A percentile compares a stretch with the other conserved stretches of the same genome.
Conservation (phyloP, 1,140 invertebrate species). For the Ephestia elutella region DNA sequence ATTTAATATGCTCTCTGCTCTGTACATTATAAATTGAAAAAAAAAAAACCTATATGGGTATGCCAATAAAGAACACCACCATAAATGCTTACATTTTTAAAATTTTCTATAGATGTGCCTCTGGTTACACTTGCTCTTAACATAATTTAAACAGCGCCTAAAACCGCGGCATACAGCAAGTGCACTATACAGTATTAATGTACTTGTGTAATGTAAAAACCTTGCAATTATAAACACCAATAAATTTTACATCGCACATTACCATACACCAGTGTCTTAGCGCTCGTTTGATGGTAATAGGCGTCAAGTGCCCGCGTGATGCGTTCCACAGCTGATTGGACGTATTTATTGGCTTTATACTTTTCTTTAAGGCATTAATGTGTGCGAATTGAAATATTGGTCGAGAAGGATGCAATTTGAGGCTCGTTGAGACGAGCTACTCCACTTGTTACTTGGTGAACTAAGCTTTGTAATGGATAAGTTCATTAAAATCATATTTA, state of each 20-base stretch:
- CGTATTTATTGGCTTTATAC: slow-evolving; percentile 56
- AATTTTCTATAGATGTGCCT: too few species aligned
- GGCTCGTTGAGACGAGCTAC: background rate
- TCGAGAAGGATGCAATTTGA: slow-evolving; percentile 22
- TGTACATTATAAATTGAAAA: too few species aligned
- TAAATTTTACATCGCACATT: background rate
- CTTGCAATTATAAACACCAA: background rate
- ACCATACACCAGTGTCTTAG: background rate
- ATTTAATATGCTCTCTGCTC: too few species aligned
- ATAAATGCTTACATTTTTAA: too few species aligned
- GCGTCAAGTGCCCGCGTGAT: slow-evolving; percentile 43
- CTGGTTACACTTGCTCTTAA: too few species aligned
- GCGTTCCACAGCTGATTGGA: slow-evolving; percentile 32
- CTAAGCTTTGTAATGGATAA: background rate
- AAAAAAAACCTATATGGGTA: too few species aligned
- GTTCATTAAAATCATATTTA: background rate
- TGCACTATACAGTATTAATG: too few species aligned
- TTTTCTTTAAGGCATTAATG: slow-evolving; percentile 59
- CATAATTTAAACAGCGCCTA: too few species aligned
- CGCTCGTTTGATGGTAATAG: slow-evolving; percentile 37
- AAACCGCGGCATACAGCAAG: too few species aligned
- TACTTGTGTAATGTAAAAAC: background rate
- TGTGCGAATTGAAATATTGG: slow-evolving; percentile 54
- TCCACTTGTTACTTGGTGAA: background rate
- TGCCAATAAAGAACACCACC: too few species aligned